Percentiles rank a stretch among this genome's conserved stretches.
phyloP scores from a whole-genome alignment of 2,797 vertebrate genomes.

The Valencia hispanica region DNA sequence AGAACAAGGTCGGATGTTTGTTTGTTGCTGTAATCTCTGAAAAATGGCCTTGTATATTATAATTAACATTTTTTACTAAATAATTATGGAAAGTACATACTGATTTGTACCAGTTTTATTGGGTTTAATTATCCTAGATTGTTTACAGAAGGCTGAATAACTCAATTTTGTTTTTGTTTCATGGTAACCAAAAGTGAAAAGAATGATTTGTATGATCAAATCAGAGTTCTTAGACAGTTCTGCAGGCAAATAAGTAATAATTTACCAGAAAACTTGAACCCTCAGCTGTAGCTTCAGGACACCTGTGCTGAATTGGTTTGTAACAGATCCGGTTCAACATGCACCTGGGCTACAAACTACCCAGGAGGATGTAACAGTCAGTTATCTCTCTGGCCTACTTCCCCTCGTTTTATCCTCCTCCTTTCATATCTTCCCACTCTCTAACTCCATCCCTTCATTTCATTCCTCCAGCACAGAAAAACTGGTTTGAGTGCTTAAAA shows the following conservation, averaged over 20 bases:
- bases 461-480: conserved; percentile 43
- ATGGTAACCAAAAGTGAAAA: conserved; percentile 17
- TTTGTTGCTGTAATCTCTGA: conserved; percentile 2
- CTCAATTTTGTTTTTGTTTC: conserved; percentile 4
- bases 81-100: not conserved
- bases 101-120: conserved; percentile 2
- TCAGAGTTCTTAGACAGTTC: conserved; percentile 18
- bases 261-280: conserved; percentile 50
- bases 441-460: conserved; percentile 49
- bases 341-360: conserved; percentile 49
- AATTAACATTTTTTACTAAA: not conserved
- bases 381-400: conserved; percentile 68
- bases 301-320: conserved; percentile 58
- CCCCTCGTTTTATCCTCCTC: conserved; percentile 56
- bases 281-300: conserved; percentile 37
- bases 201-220: conserved; percentile 31
- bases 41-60: not conserved
- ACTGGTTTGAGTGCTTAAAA: conserved; percentile 54
- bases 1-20: conserved; percentile 23
- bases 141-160: conserved; percentile 4
- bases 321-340: conserved; percentile 60
- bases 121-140: not conserved
- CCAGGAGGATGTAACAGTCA: conserved; percentile 58
- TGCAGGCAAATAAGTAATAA: conserved; percentile 16
- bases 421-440: conserved; percentile 49